Percentiles rank a stretch among this genome's conserved stretches.
Evolutionary conservation across 2,113 vertebrate species (phyloP).

Genomic region (Dipodomys ordii): DNA sequence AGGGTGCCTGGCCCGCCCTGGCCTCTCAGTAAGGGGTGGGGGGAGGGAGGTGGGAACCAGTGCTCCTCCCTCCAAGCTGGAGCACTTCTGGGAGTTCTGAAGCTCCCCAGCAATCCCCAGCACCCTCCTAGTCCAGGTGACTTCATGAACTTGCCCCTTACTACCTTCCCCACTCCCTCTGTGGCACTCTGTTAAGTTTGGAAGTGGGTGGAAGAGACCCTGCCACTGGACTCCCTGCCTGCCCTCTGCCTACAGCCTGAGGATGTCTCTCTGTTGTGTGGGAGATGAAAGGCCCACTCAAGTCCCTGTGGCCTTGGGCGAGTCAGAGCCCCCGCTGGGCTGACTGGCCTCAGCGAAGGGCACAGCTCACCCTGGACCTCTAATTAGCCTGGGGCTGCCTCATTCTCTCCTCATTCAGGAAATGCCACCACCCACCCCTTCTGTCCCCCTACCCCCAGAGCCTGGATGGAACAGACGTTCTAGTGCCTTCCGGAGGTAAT

Average conservation of each 20-base stretch:
- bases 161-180: neutral
- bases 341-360: conserved; percentile 32
- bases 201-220: neutral
- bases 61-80: conserved; percentile 25
- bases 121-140: neutral
- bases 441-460: neutral
- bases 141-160: neutral
- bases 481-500: neutral
- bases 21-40: conserved; percentile 14
- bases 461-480: neutral
- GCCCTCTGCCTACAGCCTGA: neutral
- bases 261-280: neutral
- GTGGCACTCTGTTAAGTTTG: neutral
- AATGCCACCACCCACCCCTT: neutral
- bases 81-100: conserved; percentile 16
- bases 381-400: conserved; percentile 21
- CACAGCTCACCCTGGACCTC: conserved; percentile 26
- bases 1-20: conserved; percentile 64
- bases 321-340: conserved; percentile 58
- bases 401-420: neutral
- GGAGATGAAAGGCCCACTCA: conserved; percentile 22
- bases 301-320: conserved; percentile 30
- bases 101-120: neutral
- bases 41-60: neutral
- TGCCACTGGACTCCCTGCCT: neutral